Evolutionary conservation across 92 coral and sea anemone species (phyloP).

Genomic region (Zoanthus solanderi): DNA sequence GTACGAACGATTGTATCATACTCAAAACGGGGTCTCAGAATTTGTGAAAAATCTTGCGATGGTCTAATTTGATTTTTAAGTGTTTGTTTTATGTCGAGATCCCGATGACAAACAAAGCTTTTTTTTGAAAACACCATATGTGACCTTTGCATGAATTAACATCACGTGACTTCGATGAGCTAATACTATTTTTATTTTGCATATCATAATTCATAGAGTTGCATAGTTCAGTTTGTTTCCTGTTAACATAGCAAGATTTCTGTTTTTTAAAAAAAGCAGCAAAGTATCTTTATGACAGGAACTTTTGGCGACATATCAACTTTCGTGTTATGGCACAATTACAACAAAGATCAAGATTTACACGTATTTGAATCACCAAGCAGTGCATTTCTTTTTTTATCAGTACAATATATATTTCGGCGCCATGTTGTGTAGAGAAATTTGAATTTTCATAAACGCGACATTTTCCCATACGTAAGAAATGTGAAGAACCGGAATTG

Average conservation of each 20-base stretch:
- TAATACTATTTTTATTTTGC: slow-evolving; percentile 9
- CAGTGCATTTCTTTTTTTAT: slow-evolving; percentile 6
- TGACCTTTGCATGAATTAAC: slow-evolving; percentile 39
- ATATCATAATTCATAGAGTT: slow-evolving; percentile 27
- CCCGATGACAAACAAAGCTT: slow-evolving; percentile 20
- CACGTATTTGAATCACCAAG: slow-evolving; percentile 15
- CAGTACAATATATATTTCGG: slow-evolving; percentile 18
- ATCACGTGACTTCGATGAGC: slow-evolving; percentile 44
- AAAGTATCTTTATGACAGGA: slow-evolving; percentile 7
- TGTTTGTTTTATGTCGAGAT: slow-evolving; percentile 36
- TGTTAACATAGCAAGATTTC: slow-evolving; percentile 33
- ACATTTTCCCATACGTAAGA: neutral
- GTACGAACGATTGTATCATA: neutral
- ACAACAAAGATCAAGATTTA: neutral
- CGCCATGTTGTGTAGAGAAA: slow-evolving; percentile 43
- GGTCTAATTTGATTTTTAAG: neutral
- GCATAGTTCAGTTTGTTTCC: slow-evolving; percentile 13
- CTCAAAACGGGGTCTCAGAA: neutral
- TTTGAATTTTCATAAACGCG: slow-evolving; percentile 32
- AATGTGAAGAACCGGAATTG: slow-evolving; percentile 38
- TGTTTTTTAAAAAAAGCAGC: slow-evolving; percentile 4
- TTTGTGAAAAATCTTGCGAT: neutral
- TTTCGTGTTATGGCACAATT: slow-evolving; percentile 13
- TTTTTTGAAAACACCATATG: slow-evolving; percentile 3
- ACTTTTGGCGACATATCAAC: slow-evolving; percentile 24